These are phyloP conservation scores for Flexamia atlantica DNA, from an alignment of 2,888 invertebrate genomes.

Conservation along the genomic window DNA sequence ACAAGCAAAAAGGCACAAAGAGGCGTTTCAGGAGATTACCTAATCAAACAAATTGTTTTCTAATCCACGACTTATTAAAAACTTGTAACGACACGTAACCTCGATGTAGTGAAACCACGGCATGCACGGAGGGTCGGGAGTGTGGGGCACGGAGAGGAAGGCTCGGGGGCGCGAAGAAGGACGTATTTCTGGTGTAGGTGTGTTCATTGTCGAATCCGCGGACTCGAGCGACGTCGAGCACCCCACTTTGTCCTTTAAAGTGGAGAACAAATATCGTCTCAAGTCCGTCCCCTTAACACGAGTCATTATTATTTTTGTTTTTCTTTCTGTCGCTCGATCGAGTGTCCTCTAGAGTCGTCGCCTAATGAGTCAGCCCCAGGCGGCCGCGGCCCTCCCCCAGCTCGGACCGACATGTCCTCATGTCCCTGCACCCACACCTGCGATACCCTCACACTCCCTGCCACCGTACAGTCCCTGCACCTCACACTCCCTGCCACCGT, in stretches of 20 bases:
- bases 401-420: not conserved
- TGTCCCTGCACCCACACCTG: not conserved
- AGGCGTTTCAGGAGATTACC: too few relatives aligned
- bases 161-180: not conserved
- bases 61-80: too few relatives aligned
- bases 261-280: conserved; percentile 64
- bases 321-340: conserved; percentile 60
- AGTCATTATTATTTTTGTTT: conserved; percentile 65
- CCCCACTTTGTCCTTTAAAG: conserved; percentile 61
- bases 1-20: too few relatives aligned
- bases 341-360: conserved; percentile 45
- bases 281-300: conserved; percentile 63
- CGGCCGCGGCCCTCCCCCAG: conserved; percentile 4
- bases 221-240: conserved; percentile 14
- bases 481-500: too few relatives aligned
- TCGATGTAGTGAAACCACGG: too few relatives aligned
- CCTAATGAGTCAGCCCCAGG: conserved; percentile 52
- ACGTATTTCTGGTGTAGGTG: conserved; percentile 36
- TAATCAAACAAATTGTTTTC: too few relatives aligned
- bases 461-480: not conserved
- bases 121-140: too few relatives aligned
- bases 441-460: not conserved
- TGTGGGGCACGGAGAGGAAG: not conserved
- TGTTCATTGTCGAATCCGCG: conserved; percentile 59
- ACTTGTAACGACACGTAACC: too few relatives aligned